Evolutionary conservation across 2,888 invertebrate species (phyloP).

Genomic region (Hemistola chrysoprasaria): DNA sequence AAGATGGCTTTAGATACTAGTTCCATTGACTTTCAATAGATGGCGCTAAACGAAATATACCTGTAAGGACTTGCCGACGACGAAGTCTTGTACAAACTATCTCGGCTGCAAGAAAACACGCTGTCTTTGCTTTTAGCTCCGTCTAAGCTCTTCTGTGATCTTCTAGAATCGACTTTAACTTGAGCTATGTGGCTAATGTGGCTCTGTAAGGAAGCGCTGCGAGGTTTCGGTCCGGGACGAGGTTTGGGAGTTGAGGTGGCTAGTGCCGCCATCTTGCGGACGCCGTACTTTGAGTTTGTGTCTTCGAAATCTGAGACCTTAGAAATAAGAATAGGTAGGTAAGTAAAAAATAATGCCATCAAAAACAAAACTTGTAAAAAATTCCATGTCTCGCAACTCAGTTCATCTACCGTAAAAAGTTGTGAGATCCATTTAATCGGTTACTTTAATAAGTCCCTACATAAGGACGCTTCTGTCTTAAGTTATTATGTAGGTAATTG

Average conservation of each 20-base stretch:
- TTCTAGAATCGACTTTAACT: slow-evolving; percentile 9
- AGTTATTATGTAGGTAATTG: no score
- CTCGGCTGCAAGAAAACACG: slow-evolving; percentile 40
- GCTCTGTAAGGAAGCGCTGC: slow-evolving; percentile 53
- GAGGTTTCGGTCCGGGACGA: slow-evolving; percentile 38
- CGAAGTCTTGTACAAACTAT: slow-evolving; percentile 48
- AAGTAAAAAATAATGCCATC: no score
- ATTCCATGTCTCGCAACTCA: no score
- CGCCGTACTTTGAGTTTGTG: slow-evolving; percentile 56
- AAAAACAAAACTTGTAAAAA: no score
- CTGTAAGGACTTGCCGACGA: slow-evolving; percentile 46
- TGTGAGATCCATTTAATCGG: no score
- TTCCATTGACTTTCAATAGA: neutral
- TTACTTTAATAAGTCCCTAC: no score
- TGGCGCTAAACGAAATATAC: slow-evolving; percentile 19
- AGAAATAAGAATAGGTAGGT: no score
- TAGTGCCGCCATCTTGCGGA: slow-evolving; percentile 41
- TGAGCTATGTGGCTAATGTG: slow-evolving; percentile 17
- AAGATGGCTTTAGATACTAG: neutral
- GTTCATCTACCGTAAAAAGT: no score
- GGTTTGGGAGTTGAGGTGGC: slow-evolving; percentile 62
- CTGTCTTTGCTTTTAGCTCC: slow-evolving; percentile 35
- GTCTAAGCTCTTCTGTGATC: slow-evolving; percentile 16
- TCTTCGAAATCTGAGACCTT: slow-evolving; percentile 75
- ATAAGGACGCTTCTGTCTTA: no score